phyloP scores from a whole-genome alignment of 64 coral and sea anemone species.

The Stylophora pistillata region DNA sequence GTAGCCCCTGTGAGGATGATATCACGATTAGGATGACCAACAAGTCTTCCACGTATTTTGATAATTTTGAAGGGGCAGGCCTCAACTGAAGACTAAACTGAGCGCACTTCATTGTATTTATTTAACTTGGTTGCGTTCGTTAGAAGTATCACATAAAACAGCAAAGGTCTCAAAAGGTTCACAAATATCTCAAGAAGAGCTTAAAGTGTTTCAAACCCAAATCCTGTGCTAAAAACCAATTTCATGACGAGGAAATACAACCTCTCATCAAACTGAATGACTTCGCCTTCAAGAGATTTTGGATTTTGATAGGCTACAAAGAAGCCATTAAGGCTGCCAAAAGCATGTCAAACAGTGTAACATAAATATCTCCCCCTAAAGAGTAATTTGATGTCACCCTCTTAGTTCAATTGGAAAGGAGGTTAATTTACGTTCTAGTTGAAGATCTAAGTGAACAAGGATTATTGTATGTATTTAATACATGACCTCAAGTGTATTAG shows the following conservation, averaged over 20 bases:
- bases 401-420: neutral
- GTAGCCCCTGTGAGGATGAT: conserved; percentile 46
- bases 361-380: neutral
- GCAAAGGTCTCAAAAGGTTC: too few relatives aligned
- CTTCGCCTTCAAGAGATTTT: neutral
- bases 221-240: too few relatives aligned
- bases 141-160: too few relatives aligned
- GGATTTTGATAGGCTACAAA: neutral
- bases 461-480: neutral
- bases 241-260: too few relatives aligned
- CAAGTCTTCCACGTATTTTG: neutral
- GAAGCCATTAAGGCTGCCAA: neutral
- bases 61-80: neutral
- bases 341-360: neutral
- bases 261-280: neutral
- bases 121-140: too few relatives aligned
- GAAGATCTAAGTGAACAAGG: neutral
- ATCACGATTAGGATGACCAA: neutral
- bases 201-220: too few relatives aligned
- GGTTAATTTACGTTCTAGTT: neutral
- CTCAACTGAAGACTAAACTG: neutral
- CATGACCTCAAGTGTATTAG: neutral
- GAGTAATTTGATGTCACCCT: neutral
- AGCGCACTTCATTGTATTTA: too few relatives aligned
- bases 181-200: too few relatives aligned